Percentiles rank a stretch among this genome's conserved stretches.
phyloP scores from a whole-genome alignment of 2,888 invertebrate genomes.

The Cremastinae sp. region DNA sequence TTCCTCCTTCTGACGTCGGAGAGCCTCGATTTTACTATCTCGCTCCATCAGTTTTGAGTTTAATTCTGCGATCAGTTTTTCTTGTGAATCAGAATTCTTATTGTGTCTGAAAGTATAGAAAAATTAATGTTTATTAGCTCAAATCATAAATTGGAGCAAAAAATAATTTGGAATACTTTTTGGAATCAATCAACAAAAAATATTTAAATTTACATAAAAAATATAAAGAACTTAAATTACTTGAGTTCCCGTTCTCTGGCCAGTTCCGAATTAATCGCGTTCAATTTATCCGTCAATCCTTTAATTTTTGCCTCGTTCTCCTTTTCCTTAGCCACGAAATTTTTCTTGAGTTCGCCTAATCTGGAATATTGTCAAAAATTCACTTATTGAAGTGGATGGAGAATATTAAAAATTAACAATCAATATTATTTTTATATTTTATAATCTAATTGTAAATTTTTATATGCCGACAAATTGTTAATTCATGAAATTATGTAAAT shows the following conservation, averaged over 20 bases:
- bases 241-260: conserved; percentile 62
- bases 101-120: too few species aligned
- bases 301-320: conserved; percentile 61
- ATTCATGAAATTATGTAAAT: too few species aligned
- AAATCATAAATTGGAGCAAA: too few species aligned
- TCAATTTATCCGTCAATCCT: conserved; percentile 63
- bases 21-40: conserved; percentile 79
- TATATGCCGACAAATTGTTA: too few species aligned
- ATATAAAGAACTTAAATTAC: conserved; percentile 50
- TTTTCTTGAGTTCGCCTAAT: conserved; percentile 69
- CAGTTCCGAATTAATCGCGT: conserved; percentile 53
- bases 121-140: too few species aligned
- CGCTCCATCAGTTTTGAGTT: conserved; percentile 77
- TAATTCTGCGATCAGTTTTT: conserved; percentile 20
- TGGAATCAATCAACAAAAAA: too few species aligned
- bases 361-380: too few species aligned
- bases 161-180: too few species aligned
- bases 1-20: conserved; percentile 81
- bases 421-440: background rate
- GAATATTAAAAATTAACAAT: background rate
- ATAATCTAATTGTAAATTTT: too few species aligned
- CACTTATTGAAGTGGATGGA: too few species aligned
- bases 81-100: background rate
- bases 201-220: background rate
- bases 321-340: conserved; percentile 66